Conservation (phyloP, 2,113 vertebrate species). For the Neodon shergylaensis region DNA sequence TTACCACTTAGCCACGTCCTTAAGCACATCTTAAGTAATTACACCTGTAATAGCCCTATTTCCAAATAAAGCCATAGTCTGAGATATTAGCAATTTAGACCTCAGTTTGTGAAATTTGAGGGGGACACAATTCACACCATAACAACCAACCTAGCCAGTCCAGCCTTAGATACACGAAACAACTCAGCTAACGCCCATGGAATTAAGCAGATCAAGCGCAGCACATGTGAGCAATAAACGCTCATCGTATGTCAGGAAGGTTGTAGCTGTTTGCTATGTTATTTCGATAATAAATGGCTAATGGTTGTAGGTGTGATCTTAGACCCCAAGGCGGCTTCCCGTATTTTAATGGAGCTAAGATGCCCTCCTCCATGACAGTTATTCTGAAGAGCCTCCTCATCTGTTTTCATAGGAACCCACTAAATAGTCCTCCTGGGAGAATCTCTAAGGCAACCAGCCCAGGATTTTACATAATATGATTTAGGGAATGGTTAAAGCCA, state of each 20-base stretch:
- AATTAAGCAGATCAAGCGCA: background rate
- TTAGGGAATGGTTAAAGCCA: background rate
- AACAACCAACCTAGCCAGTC: background rate
- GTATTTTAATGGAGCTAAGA: background rate
- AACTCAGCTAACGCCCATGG: background rate
- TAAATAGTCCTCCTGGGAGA: background rate
- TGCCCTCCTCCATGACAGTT: background rate
- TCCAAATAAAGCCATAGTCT: background rate
- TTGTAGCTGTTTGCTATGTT: background rate
- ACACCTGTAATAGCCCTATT: background rate
- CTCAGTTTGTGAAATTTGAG: background rate
- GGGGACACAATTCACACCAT: background rate
- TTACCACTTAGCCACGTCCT: too few species aligned
- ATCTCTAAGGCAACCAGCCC: background rate
- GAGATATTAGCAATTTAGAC: background rate
- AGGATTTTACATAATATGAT: background rate
- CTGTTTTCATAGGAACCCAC: background rate
- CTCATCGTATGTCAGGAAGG: background rate
- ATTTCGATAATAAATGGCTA: background rate
- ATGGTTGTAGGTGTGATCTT: background rate
- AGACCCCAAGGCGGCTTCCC: background rate
- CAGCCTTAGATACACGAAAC: background rate
- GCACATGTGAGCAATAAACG: background rate
- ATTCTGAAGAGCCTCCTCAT: background rate
- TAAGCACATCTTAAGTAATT: background rate